phyloP scores from a whole-genome alignment of 1,140 invertebrate species.

The Nephotettix cincticeps region DNA sequence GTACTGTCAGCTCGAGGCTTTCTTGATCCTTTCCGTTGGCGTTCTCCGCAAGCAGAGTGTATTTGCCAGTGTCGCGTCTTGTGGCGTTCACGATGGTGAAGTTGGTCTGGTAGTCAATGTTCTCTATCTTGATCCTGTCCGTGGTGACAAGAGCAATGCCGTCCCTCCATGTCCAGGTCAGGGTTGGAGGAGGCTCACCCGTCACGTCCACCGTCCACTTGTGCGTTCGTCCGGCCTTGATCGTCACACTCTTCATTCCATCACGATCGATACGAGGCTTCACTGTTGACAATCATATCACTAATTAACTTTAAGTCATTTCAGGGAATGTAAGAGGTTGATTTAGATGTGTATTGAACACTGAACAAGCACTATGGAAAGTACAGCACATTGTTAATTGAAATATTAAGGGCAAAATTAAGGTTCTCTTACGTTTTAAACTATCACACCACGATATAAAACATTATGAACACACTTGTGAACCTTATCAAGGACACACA shows the following conservation, averaged over 20 bases:
- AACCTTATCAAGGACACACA: no score
- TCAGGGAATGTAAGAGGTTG: no score
- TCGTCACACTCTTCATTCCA: constrained; percentile 81
- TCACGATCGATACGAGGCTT: constrained; percentile 90
- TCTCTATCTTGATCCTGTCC: constrained; percentile 86
- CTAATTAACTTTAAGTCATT: no score
- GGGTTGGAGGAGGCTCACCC: constrained; percentile 85
- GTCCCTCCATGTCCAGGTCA: constrained; percentile 85
- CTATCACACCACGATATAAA: no score
- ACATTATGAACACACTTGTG: no score
- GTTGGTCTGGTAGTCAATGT: constrained; percentile 88
- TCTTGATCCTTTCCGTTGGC: constrained; percentile 85
- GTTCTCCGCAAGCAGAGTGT: constrained; percentile 87
- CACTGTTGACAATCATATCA: constrained; percentile 55
- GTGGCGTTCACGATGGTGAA: constrained; percentile 80
- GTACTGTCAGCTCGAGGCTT: constrained; percentile 87
- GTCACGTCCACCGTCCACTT: constrained; percentile 90
- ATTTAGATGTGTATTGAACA: no score
- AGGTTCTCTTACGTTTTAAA: no score
- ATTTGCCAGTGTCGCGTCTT: constrained; percentile 88
- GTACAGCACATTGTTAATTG: no score
- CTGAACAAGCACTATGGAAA: no score
- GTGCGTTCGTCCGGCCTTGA: constrained; percentile 87
- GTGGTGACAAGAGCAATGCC: constrained; percentile 76
- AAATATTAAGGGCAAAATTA: no score